Base-by-base conservation (phyloP, 2,888 invertebrate species). In the Blera fallax region DNA sequence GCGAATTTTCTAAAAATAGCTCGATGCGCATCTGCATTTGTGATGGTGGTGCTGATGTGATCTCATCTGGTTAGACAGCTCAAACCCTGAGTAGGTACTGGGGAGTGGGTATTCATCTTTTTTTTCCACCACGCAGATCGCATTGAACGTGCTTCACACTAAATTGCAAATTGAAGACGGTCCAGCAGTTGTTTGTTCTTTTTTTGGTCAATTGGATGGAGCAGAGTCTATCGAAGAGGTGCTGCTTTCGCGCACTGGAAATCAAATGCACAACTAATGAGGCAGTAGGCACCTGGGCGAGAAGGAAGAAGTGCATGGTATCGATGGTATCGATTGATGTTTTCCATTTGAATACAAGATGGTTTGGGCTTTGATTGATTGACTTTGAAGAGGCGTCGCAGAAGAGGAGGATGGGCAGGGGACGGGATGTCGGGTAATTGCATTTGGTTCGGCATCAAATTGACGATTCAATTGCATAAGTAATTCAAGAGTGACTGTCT, bases 1-100 rank as follows among this genome's bases (percentile, higher is more conserved):
- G 43, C 37, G 43, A 54, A 54, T 43, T 54, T 54, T 69, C 69
- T 70, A 70, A 32, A 54, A 70, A 70, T 70, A 70, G 45, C 40
- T 10, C 32, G 2, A 40, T n/a, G 24, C 32, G 54, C 69, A 40
- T 70, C 54, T 70, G 69, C 69, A 56, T 32, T 14, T 32, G 32
- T 16, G 54, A 54, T 54, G 54, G 16, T 5, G 45, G 21, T n/a
- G 67, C 14, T 50, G 40, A 29, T 56, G 43, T 69, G 69, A 70
- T 70, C 69, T 70, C 69, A 70, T 56, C 56, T 70, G 6, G 45
- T 70, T 70, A 69, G 69, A 56, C 7, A 18, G 29, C 8, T 10
- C 32, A 16, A 32, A 34, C 16, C 43, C 16, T 16, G 8, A 16
- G 62, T 2, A 16, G 16, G 8, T n/a, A 6, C 21, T 48, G 48